A percentile compares a stretch with the other conserved stretches of the same genome.
Evolutionary conservation across 2,888 invertebrate species (phyloP).

Genomic region (Cataglyphis rosenhaueri): DNA sequence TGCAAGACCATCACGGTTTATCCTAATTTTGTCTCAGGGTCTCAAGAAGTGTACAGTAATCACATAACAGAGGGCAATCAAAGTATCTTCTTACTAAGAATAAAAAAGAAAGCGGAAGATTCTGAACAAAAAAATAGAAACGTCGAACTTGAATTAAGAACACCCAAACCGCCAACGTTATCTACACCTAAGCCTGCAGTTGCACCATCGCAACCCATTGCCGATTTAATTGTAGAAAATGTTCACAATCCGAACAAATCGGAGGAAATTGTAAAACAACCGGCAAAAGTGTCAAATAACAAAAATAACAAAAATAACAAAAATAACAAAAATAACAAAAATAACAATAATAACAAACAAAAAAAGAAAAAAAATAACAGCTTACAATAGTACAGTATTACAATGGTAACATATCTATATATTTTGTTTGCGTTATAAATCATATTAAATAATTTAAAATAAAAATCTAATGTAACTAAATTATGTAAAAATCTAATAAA

Average conservation of each 20-base stretch:
- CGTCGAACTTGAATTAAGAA: conserved; percentile 81
- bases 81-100: conserved; percentile 79
- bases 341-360: background rate
- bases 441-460: conserved; percentile 16
- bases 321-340: conserved; percentile 1
- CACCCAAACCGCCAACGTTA: conserved; percentile 75
- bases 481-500: background rate
- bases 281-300: background rate
- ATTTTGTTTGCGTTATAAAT: background rate
- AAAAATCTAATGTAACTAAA: background rate
- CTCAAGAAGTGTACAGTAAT: conserved; percentile 80
- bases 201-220: background rate
- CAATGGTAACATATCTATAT: background rate
- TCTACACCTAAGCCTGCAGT: background rate
- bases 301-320: conserved; percentile 24
- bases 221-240: background rate
- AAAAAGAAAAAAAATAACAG: conserved; percentile 44
- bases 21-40: conserved; percentile 67
- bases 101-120: conserved; percentile 77
- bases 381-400: background rate
- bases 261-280: background rate
- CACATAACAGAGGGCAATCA: conserved; percentile 78
- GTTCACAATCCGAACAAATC: background rate
- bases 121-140: conserved; percentile 72
- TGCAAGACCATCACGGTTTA: conserved; percentile 79